These are phyloP conservation scores for Morone chrysops DNA, from an alignment of 2,113 vertebrate species.

Conservation along the genomic window DNA sequence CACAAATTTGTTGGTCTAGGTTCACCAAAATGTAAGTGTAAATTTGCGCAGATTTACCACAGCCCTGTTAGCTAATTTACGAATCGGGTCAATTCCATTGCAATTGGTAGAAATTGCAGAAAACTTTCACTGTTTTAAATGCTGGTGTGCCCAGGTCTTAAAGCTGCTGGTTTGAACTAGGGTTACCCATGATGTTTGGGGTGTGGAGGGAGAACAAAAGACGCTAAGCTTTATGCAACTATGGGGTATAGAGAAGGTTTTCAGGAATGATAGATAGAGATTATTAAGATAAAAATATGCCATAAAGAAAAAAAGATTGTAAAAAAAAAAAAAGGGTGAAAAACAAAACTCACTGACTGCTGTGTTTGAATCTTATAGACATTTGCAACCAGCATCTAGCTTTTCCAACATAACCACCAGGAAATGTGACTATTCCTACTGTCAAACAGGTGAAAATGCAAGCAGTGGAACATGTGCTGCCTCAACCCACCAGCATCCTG, in stretches of 20 bases:
- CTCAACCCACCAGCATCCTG: not conserved
- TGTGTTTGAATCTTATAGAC: not conserved
- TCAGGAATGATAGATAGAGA: not conserved
- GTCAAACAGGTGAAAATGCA: not conserved
- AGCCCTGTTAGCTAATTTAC: no score
- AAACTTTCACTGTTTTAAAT: not conserved
- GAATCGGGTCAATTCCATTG: not conserved
- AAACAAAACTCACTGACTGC: not conserved
- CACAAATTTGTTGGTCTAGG: not conserved
- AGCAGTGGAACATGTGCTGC: not conserved
- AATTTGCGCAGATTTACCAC: no score
- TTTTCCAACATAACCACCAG: not conserved
- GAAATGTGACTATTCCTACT: not conserved
- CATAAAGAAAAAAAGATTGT: no score
- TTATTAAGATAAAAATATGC: not conserved
- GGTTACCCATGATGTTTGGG: not conserved
- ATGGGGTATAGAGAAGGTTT: not conserved
- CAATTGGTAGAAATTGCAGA: not conserved
- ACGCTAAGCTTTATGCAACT: not conserved
- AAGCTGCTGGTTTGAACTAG: not conserved
- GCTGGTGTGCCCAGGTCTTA: not conserved
- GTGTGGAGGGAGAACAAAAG: no score
- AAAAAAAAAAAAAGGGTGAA: not conserved
- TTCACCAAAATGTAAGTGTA: no score
- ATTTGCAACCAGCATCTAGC: not conserved